Base-by-base conservation (phyloP, 1,140 invertebrate species). In the Galleria mellonella region DNA sequence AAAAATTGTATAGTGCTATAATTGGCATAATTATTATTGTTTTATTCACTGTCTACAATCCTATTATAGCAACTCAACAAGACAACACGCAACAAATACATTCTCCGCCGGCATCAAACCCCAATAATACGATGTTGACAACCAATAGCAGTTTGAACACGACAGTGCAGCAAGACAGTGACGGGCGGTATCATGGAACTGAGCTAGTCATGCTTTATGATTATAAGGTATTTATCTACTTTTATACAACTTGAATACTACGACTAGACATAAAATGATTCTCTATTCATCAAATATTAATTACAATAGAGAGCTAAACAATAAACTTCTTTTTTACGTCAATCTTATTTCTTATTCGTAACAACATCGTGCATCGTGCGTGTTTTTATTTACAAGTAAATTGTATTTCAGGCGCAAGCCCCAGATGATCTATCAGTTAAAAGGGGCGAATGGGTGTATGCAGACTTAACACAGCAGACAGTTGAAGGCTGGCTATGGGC, bases 401-500 rank as follows among this genome's bases (percentile, higher is more conserved):
- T 43, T 29, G 30, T 31, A n/a, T 66, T 71, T 0, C 67, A 92
- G 90, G 95, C 95, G 31, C 94, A 97, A 89, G 95, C 95, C 28
- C 93, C 95, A 1, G 96, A 97, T 75, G 96, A 97, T 84, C 84
- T 98, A 17, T 94, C 93, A 15, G 95, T 98, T 23, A 89, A 93
- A 50, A 87, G 96, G 37, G 96, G 96, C 0, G 96, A 98, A 61
- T 97, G 95, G 94, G 96, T 98, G 45, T 98, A 97, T 84, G 96
- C 96, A 0, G 96, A 98, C 86, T 87, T 97, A 28, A 93, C 91
- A 50, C 95, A 97, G 88, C 96, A 98, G 86, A 97, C 94, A 0
- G 95, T 97, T 0, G 94, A 97, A 70, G 96, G 96, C 8, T 98
- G 96, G 96, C 84, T 98, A 17, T 98, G 96, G 96, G 96, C 95